These are phyloP conservation scores for Trypoxylon attenuatum DNA, from an alignment of 2,888 invertebrate genomes.

Conservation along the genomic window DNA sequence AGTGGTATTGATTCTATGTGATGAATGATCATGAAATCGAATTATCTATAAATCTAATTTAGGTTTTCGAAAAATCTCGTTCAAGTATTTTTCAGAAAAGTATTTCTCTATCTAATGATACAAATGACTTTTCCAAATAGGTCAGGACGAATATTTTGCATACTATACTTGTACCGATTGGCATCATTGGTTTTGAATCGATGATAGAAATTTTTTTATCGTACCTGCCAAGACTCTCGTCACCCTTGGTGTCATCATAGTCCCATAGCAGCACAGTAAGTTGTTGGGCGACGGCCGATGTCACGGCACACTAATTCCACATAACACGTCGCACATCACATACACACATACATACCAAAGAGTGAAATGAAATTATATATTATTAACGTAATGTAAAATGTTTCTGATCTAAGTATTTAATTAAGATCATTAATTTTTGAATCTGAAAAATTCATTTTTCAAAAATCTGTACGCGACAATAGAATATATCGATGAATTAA, in stretches of 20 bases:
- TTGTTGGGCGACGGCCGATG: slow-evolving; percentile 81
- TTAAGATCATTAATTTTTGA: not conserved
- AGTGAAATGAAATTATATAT: slow-evolving; percentile 45
- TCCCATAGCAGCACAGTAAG: slow-evolving; percentile 88
- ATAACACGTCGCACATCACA: slow-evolving; percentile 72
- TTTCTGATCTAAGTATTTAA: slow-evolving; percentile 27
- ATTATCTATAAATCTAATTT: too few relatives aligned
- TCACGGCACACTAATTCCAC: slow-evolving; percentile 73
- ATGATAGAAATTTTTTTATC: slow-evolving; percentile 58
- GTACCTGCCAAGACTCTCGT: slow-evolving; percentile 93
- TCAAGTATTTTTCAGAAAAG: too few relatives aligned
- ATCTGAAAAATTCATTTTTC: not conserved
- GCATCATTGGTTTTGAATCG: slow-evolving; percentile 1
- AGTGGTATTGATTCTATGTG: not conserved
- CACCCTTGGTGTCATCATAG: slow-evolving; percentile 89
- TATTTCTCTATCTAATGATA: too few relatives aligned
- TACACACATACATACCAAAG: slow-evolving; percentile 61
- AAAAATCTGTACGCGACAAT: not conserved
- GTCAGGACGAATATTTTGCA: too few relatives aligned
- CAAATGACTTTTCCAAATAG: too few relatives aligned
- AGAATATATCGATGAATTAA: not conserved
- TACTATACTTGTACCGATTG: not conserved
- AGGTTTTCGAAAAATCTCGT: too few relatives aligned
- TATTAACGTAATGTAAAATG: slow-evolving; percentile 32
- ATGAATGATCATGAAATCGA: not conserved